Evolutionary conservation across 2,797 vertebrate species (phyloP).

Genomic region (Microctenopoma lineatum): DNA sequence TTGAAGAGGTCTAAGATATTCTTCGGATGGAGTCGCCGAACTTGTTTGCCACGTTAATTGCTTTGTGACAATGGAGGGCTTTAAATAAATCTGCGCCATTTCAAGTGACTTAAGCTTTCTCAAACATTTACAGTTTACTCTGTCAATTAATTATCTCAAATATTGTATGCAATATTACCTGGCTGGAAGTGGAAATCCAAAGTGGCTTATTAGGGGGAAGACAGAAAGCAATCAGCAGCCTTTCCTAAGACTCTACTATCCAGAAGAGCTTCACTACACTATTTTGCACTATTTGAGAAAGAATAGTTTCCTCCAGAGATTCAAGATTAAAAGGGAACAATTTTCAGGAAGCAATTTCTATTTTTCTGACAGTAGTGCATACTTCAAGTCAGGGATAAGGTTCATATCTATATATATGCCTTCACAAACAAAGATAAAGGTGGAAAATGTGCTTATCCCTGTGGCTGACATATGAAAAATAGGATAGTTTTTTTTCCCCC

Average conservation of each 20-base stretch:
- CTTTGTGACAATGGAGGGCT: constrained; percentile 54
- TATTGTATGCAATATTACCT: constrained; percentile 42
- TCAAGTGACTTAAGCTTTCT: constrained; percentile 37
- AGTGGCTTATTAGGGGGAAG: constrained; percentile 51
- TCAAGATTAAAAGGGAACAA: constrained; percentile 55
- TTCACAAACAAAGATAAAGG: constrained; percentile 74
- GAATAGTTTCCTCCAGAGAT: constrained; percentile 48
- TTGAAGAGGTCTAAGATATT: constrained; percentile 32
- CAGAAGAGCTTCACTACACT: constrained; percentile 43
- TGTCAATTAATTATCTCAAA: constrained; percentile 61
- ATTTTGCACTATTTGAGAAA: constrained; percentile 49
- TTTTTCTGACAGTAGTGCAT: constrained; percentile 64
- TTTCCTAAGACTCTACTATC: constrained; percentile 50
- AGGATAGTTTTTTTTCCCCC: constrained; percentile 37
- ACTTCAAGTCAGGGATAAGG: constrained; percentile 69
- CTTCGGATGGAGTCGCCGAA: constrained; percentile 28
- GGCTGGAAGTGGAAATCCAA: constrained; percentile 37
- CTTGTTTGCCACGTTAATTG: constrained; percentile 61
- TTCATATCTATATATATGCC: constrained; percentile 70
- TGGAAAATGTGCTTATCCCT: constrained; percentile 66
- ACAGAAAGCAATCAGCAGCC: constrained; percentile 49
- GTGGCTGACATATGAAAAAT: constrained; percentile 64
- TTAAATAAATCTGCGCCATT: constrained; percentile 53
- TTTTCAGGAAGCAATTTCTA: constrained; percentile 61
- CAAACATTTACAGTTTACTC: constrained; percentile 58